These are phyloP conservation scores for Plumapathes pennacea DNA, from an alignment of 92 coral and sea anemone species.

Conservation along the genomic window DNA sequence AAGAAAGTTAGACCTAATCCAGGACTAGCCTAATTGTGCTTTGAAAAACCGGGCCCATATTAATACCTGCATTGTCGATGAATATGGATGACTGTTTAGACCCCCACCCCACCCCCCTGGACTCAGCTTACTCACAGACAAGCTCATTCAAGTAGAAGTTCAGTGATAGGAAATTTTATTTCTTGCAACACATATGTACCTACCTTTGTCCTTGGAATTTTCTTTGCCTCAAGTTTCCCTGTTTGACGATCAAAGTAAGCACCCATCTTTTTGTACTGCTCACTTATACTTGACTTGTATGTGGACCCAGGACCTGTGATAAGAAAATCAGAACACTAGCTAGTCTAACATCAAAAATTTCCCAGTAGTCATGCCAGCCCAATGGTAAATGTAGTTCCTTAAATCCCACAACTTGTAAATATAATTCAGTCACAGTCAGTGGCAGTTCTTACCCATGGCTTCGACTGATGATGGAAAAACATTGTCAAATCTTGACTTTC, in stretches of 20 bases:
- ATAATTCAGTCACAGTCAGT: not conserved
- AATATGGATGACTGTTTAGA: no score
- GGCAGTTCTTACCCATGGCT: slow-evolving; percentile 12
- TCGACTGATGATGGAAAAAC: slow-evolving; percentile 1
- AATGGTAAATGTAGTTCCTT: not conserved
- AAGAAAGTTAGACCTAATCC: no score
- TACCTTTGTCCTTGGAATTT: slow-evolving; percentile 61
- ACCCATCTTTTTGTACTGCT: slow-evolving; percentile 51
- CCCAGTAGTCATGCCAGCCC: no score
- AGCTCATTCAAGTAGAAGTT: not conserved
- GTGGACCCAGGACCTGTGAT: slow-evolving; percentile 6
- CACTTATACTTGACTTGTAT: slow-evolving; percentile 33
- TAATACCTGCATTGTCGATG: no score
- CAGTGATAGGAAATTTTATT: not conserved
- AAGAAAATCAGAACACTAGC: slow-evolving; percentile 1
- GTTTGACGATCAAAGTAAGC: slow-evolving; percentile 44
- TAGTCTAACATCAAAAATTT: slow-evolving; percentile 8
- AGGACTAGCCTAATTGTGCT: no score
- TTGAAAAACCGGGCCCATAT: no score
- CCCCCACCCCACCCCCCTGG: no score
- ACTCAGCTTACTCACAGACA: no score
- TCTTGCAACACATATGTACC: not conserved
- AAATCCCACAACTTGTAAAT: not conserved
- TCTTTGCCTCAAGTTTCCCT: slow-evolving; percentile 36
- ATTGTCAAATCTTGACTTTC: slow-evolving; percentile 22